Evolutionary conservation across 2,888 invertebrate genomes (phyloP).

Genomic region (Pseudanteris insignis): DNA sequence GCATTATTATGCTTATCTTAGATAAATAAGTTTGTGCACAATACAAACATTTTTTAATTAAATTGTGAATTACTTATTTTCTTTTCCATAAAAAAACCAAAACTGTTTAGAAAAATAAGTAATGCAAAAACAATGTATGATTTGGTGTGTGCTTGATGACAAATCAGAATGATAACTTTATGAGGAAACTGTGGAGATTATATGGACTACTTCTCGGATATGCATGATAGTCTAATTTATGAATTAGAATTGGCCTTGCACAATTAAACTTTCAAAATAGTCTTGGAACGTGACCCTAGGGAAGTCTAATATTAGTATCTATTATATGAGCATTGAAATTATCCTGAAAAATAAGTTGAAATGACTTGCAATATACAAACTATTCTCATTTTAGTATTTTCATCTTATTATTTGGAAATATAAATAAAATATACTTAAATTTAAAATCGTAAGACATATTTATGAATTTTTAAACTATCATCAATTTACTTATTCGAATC

Average conservation of each 20-base stretch:
- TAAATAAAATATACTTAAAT: too few relatives aligned
- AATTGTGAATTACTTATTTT: background rate
- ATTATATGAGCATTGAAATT: background rate
- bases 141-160: slow-evolving; percentile 2
- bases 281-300: slow-evolving; percentile 20
- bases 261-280: slow-evolving; percentile 30
- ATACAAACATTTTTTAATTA: slow-evolving; percentile 30
- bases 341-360: too few relatives aligned
- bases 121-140: slow-evolving; percentile 1
- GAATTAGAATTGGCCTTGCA: slow-evolving; percentile 34
- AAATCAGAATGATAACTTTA: slow-evolving; percentile 8
- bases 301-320: slow-evolving; percentile 15
- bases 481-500: too few relatives aligned
- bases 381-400: too few relatives aligned
- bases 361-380: too few relatives aligned
- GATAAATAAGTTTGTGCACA: slow-evolving; percentile 20
- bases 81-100: slow-evolving; percentile 1
- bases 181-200: slow-evolving; percentile 29
- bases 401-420: too few relatives aligned
- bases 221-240: slow-evolving; percentile 26
- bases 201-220: slow-evolving; percentile 18
- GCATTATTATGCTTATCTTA: slow-evolving; percentile 8
- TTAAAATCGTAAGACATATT: too few relatives aligned
- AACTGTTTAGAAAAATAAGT: background rate
- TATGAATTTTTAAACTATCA: too few relatives aligned